Evolutionary conservation across 2,797 vertebrate genomes (phyloP), one percentile per base, ranked within the genome.

Genomic region (Peromyscus melanophrys): DNA sequence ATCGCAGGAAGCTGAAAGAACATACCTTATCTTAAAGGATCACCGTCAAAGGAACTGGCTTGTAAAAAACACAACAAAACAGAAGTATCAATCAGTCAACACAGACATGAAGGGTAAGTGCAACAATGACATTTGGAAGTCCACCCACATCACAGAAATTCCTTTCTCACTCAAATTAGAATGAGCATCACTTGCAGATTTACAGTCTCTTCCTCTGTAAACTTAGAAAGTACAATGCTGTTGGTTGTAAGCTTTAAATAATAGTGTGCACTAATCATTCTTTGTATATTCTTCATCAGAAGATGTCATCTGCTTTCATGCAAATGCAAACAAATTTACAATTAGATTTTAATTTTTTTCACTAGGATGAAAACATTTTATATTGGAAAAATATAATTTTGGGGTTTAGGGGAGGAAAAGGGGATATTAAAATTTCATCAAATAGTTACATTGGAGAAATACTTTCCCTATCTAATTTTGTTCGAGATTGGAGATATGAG

Each of bases 361-460:
- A 90, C 9, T 46, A 90, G 83, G 61, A 52, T 43, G 11, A 76
- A 86, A 93, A 31, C 1, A 21, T 65, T 69, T 82, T 76, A 4
- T 12, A n/a, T 10, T 76, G 34, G 78, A 8, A 75, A 82, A 88
- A n/a, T 73, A 52, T 40, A 81, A 90, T 57, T 80, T 0, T 59
- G 93, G 4, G 37, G 69, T 81, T 88, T 14, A 34, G 61, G n/a
- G 13, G 59, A 73, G 10, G 10, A 25, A 78, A 89, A 37, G 59
- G 31, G n/a, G 1, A 2, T 7, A 88, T 97, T 82, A 55, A 88
- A 89, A 73, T n/a, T 9, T 3, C 40, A 88, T 7, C 2, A 71
- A 91, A 94, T 89, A 89, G 63, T 80, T 92, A 85, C 81, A 75
- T 77, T 40, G 59, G 25, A 14, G 29, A 94, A 90, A 63, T 1